Evolutionary conservation across 2,113 vertebrate species (phyloP).

Genomic region (Riparia riparia): DNA sequence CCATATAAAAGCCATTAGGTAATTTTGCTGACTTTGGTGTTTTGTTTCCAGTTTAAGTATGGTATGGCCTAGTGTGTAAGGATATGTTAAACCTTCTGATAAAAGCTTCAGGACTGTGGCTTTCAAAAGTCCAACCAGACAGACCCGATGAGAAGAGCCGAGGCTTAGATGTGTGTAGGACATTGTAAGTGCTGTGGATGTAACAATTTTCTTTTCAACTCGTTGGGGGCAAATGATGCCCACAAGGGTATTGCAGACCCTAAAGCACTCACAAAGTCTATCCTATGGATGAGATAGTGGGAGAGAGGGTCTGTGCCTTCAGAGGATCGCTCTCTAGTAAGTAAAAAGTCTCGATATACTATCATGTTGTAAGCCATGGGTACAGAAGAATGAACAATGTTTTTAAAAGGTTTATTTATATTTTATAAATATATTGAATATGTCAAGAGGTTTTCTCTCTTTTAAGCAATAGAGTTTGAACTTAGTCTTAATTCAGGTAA

Average conservation of each 20-base stretch:
- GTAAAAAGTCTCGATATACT: slow-evolving; percentile 47
- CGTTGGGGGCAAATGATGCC: slow-evolving; percentile 54
- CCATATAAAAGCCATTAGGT: slow-evolving; percentile 39
- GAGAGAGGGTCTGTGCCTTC: slow-evolving; percentile 54
- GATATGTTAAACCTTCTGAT: slow-evolving; percentile 34
- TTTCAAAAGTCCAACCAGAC: background rate
- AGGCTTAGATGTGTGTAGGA: background rate
- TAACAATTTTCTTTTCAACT: slow-evolving; percentile 14
- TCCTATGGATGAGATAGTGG: slow-evolving; percentile 61
- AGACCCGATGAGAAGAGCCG: background rate
- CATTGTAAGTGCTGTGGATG: slow-evolving; percentile 50
- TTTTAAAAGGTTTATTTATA: slow-evolving; percentile 2
- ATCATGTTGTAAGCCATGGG: background rate
- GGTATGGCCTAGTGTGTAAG: slow-evolving; percentile 52
- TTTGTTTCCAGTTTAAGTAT: slow-evolving; percentile 69
- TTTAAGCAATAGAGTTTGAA: slow-evolving; percentile 49
- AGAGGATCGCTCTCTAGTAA: slow-evolving; percentile 49
- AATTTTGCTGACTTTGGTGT: slow-evolving; percentile 73
- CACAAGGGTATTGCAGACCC: slow-evolving; percentile 31
- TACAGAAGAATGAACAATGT: background rate
- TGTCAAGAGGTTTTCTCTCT: slow-evolving; percentile 45
- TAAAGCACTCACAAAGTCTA: slow-evolving; percentile 66
- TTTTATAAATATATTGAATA: slow-evolving; percentile 31
- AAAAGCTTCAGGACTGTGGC: background rate
- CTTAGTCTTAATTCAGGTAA: slow-evolving; percentile 66